Evolutionary conservation across 2,113 vertebrate genomes (phyloP), one percentile per base, ranked within the genome.

Genomic region (Oriolus oriolus): DNA sequence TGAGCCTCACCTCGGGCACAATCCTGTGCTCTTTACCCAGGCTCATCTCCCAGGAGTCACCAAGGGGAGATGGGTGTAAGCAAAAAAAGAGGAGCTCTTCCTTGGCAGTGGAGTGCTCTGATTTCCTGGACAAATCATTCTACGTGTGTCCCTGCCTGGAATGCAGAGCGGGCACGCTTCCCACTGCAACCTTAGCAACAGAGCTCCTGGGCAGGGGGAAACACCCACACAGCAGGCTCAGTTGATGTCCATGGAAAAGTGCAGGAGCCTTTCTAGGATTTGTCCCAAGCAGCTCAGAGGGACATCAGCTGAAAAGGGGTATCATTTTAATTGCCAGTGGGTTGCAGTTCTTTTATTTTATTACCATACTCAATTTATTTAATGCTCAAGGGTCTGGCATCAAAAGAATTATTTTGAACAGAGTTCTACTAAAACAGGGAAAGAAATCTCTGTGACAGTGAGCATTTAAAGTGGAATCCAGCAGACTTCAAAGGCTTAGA

Each of bases 381-480:
- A 90, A 64, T 56, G 49, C 35, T 80, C 39, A 70, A 61, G 71
- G 44, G 13, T 68, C 64, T 94, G 64, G 23, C 53, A 77, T 64
- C n/a, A 65, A 52, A 28, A 90, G 26, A 86, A n/a, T 68, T 26
- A 77, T 68, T 95, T 71, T 91, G 53, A 83, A 56, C 1, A 2
- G 27, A 33, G 24, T 47, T 76, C 16, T 89, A 3, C 35, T 27
- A 49, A 65, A 87, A 80, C 44, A 49, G 13, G 35, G 37, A 37
- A 50, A 82, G 6, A 78, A 73, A 50, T 44, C 37, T 63, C 13
- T 35, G 10, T 79, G 75, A 63, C 66, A 53, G 33, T 35, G 24
- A 84, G 50, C 42, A 50, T 82, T 83, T 85, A 47, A 68, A 74
- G 49, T 76, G 50, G 30, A 89, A 92, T 69, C 60, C 50, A 82